A percentile compares a stretch with the other conserved stretches of the same genome.
These are phyloP conservation scores for Chionodraco myersi DNA, from an alignment of 2,113 vertebrate genomes.

Conservation along the genomic window DNA sequence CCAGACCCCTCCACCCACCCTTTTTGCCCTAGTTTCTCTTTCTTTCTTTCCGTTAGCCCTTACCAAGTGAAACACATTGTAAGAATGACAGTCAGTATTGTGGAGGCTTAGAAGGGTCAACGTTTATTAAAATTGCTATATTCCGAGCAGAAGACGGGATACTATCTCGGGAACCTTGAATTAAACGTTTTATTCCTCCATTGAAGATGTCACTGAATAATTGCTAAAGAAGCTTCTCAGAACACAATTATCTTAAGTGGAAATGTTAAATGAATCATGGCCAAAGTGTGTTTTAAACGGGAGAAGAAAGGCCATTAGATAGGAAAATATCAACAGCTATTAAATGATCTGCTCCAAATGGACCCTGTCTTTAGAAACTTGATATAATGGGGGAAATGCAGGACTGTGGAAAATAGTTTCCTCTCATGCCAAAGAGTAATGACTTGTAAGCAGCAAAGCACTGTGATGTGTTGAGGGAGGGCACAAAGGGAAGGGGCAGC, in stretches of 20 bases:
- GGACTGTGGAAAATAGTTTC: conserved; percentile 6
- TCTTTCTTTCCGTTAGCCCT: no score
- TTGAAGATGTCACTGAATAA: neutral
- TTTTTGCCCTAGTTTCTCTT: no score
- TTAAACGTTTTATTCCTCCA: neutral
- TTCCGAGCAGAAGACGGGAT: neutral
- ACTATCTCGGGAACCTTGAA: neutral
- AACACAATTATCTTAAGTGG: neutral
- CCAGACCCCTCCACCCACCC: no score
- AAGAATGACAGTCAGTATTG: neutral
- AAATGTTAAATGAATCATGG: neutral
- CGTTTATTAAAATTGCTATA: neutral
- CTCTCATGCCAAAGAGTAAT: conserved; percentile 40
- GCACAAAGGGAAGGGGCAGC: conserved; percentile 48
- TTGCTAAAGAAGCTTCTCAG: neutral
- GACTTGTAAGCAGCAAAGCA: conserved; percentile 40
- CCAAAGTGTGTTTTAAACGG: neutral
- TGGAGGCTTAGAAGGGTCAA: neutral
- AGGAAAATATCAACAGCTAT: neutral
- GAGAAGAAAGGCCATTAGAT: neutral
- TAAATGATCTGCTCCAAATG: neutral
- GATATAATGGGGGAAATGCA: neutral
- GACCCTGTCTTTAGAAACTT: neutral
- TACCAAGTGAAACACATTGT: no score
- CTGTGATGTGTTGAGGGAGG: conserved; percentile 35